phyloP scores from a whole-genome alignment of 2,797 vertebrate species.

The Amblyraja radiata region DNA sequence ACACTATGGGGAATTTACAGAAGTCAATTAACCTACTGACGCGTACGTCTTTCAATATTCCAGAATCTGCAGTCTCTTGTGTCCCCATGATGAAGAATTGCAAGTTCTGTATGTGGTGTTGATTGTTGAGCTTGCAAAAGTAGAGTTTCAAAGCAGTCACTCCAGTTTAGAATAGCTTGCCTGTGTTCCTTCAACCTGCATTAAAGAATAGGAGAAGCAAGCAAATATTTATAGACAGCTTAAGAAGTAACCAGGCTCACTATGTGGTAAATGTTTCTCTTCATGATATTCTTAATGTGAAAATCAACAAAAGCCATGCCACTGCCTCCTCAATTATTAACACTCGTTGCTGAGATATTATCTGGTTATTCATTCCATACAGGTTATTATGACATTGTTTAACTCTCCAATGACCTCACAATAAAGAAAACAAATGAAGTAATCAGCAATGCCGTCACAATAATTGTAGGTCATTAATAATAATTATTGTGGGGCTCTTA shows the following conservation, averaged over 20 bases:
- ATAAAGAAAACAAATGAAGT: constrained; percentile 25
- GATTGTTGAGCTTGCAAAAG: not conserved
- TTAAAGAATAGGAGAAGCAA: not conserved
- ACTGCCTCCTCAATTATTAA: constrained; percentile 17
- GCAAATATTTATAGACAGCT: constrained; percentile 17
- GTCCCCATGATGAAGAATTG: too few species aligned
- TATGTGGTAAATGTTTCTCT: constrained; percentile 9
- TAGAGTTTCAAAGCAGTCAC: not conserved
- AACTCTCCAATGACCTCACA: constrained; percentile 7
- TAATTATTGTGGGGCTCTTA: not conserved
- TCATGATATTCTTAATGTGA: constrained; percentile 23
- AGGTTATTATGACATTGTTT: constrained; percentile 2
- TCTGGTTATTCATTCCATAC: not conserved
- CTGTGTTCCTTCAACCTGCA: not conserved
- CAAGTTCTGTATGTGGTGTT: not conserved
- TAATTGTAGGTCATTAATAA: constrained; percentile 16
- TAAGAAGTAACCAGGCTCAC: not conserved
- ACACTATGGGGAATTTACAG: too few species aligned
- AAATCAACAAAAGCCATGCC: constrained; percentile 34
- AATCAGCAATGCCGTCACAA: not conserved
- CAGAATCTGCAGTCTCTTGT: too few species aligned
- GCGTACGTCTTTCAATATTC: too few species aligned
- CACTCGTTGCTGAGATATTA: not conserved
- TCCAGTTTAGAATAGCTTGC: not conserved
- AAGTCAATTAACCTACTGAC: too few species aligned